Conservation (phyloP, 2,113 vertebrate species). For the Megaceryle maxima region DNA sequence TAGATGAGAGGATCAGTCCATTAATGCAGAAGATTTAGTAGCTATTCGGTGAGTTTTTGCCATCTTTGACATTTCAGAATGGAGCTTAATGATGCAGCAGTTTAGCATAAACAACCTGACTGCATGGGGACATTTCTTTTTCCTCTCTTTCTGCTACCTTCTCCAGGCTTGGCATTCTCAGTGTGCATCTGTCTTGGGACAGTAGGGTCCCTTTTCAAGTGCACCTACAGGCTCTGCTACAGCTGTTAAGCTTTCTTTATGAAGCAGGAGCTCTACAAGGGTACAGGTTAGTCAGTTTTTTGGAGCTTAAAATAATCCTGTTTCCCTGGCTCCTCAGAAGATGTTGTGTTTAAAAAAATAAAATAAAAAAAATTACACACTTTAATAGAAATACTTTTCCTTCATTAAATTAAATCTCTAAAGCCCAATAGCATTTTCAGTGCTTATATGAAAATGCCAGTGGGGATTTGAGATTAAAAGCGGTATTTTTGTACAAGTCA, state of each 20-base stretch:
- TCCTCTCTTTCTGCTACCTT: background rate
- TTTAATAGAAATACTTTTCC: conserved; percentile 84
- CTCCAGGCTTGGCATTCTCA: background rate
- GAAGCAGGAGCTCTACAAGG: conserved; percentile 27
- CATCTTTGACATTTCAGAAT: conserved; percentile 51
- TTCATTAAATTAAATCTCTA: conserved; percentile 85
- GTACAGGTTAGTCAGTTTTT: conserved; percentile 61
- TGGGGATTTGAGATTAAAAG: conserved; percentile 85
- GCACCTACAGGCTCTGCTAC: conserved; percentile 21
- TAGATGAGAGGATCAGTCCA: conserved; percentile 29
- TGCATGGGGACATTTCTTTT: background rate
- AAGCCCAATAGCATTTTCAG: conserved; percentile 83
- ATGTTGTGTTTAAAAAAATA: conserved; percentile 55
- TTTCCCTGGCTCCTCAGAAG: conserved; percentile 66
- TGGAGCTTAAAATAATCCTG: conserved; percentile 56
- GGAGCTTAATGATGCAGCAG: conserved; percentile 50
- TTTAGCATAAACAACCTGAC: conserved; percentile 32
- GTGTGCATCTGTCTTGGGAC: background rate
- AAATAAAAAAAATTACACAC: conserved; percentile 52
- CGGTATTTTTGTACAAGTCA: conserved; percentile 81
- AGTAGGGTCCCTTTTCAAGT: conserved; percentile 17
- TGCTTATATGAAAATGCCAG: conserved; percentile 83
- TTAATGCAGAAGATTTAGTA: conserved; percentile 60
- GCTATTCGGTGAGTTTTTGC: conserved; percentile 38
- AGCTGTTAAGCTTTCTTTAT: conserved; percentile 50